A percentile compares a stretch with the other conserved stretches of the same genome.
These are phyloP conservation scores for Harpagoxenus sublaevis DNA, from an alignment of 2,888 invertebrate genomes.

Conservation along the genomic window DNA sequence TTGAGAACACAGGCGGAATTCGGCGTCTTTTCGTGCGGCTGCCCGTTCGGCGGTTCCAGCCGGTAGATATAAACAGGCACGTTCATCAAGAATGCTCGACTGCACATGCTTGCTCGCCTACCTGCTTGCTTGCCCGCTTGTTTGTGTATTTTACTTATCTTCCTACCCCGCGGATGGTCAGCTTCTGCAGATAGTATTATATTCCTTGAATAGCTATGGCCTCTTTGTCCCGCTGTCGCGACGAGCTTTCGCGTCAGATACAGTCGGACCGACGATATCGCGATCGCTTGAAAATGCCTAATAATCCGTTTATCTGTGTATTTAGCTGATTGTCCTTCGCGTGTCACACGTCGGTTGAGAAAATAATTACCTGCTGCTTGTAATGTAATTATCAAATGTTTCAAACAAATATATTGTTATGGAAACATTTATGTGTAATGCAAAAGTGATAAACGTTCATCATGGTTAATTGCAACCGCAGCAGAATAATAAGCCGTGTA, in stretches of 20 bases:
- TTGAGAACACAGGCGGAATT: conserved; percentile 81
- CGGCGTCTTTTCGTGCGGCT: conserved; percentile 73
- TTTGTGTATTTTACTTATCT: conserved; percentile 60
- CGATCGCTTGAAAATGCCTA: neutral
- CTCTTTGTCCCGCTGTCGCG: conserved; percentile 25
- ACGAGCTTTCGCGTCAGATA: conserved; percentile 7
- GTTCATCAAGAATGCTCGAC: conserved; percentile 70
- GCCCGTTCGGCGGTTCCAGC: conserved; percentile 73
- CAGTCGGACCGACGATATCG: neutral
- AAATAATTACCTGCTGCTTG: neutral
- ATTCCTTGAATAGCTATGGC: conserved; percentile 52
- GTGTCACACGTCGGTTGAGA: neutral
- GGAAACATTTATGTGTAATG: neutral
- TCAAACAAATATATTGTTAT: neutral
- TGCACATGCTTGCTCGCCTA: conserved; percentile 2
- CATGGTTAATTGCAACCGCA: neutral
- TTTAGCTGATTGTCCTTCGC: neutral
- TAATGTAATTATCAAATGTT: neutral
- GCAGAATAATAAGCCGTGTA: neutral
- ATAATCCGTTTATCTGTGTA: neutral
- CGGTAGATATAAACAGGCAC: conserved; percentile 74
- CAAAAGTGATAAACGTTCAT: conserved; percentile 9
- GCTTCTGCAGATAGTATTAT: conserved; percentile 79
- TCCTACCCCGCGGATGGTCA: conserved; percentile 74
- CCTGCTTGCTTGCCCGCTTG: neutral